phyloP scores from a whole-genome alignment of 1,140 invertebrate species.

The Catajapyx aquilonaris region DNA sequence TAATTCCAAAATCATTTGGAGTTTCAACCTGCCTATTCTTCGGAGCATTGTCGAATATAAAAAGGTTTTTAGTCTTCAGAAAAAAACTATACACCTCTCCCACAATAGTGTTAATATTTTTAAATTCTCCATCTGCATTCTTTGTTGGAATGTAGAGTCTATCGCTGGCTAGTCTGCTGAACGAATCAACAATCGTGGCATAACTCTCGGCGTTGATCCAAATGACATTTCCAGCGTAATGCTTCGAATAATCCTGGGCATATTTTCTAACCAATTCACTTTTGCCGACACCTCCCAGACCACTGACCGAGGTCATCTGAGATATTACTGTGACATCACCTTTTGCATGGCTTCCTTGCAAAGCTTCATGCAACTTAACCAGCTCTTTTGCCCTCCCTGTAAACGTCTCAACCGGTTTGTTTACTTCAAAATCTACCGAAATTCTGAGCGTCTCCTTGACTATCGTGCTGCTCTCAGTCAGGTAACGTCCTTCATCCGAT shows the following conservation, averaged over 20 bases:
- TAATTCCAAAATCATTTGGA: slow-evolving; percentile 6
- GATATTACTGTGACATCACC: slow-evolving; percentile 4
- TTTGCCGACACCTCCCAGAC: slow-evolving; percentile 13
- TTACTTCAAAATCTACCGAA: slow-evolving; percentile 5
- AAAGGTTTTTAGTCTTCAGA: slow-evolving; percentile 9
- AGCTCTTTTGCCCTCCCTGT: slow-evolving; percentile 4
- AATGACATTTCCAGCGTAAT: slow-evolving; percentile 11
- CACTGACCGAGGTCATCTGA: slow-evolving; percentile 8
- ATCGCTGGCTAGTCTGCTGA: slow-evolving; percentile 8
- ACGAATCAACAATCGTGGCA: slow-evolving; percentile 9
- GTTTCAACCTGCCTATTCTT: slow-evolving; percentile 7
- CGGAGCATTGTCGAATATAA: slow-evolving; percentile 14
- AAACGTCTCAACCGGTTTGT: slow-evolving; percentile 6
- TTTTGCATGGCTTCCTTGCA: background rate
- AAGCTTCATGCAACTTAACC: slow-evolving; percentile 2
- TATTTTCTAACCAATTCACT: slow-evolving; percentile 13
- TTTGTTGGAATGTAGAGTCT: slow-evolving; percentile 9
- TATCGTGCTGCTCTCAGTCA: background rate
- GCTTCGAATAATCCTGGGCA: slow-evolving; percentile 6
- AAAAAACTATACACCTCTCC: slow-evolving; percentile 12
- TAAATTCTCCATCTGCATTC: slow-evolving; percentile 7
- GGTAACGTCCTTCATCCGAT: background rate
- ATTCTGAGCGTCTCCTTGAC: background rate
- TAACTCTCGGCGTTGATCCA: slow-evolving; percentile 14
- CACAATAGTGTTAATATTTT: slow-evolving; percentile 7